Evolutionary conservation across 1,140 invertebrate genomes (phyloP), one percentile per base, ranked within the genome.

Genomic region (Pogonomyrmex barbatus): DNA sequence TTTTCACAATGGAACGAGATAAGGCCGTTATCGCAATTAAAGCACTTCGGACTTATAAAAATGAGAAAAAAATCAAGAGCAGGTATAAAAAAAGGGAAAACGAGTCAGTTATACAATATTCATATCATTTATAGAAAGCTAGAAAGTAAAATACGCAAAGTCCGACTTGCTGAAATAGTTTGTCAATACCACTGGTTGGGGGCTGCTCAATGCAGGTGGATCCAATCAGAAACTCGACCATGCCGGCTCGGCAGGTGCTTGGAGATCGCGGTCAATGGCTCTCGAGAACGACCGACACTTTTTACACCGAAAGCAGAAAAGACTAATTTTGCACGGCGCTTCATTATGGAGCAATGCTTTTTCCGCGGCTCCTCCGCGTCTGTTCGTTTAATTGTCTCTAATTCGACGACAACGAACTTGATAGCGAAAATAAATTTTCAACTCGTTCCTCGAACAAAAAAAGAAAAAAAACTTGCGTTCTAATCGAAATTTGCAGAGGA

Each of bases 151-250:
- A 50, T 47, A 47, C 54, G 30, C 9, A 24, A 83, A 47, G n/a
- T 58, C 5, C 39, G 70, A 77, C 60, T 36, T 70, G 62, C 33
- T 54, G 30, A 30, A 56, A 36, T 14, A 17, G 45, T 78, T n/a
- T 5, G 47, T 78, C 63, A 42, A 47, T 68, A 54, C n/a, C 47
- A 33, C 52, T 52, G 45, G 47, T 54, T 30, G 58, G 68, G n/a
- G 68, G 56, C 39, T 30, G 39, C 42, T 47, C 62, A 52, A 79
- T 83, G 92, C 92, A 92, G 92, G 91, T 92, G 91, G 76, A 91
- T 89, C 88, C 91, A 92, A 92, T 92, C 89, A 91, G 82, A 91
- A 91, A 85, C 84, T 88, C 86, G 87, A 87, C 79, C 85, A 71
- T 47, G 52, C 68, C 62, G 45, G 76, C 62, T 33, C 62, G 86